A percentile compares a stretch with the other conserved stretches of the same genome.
phyloP scores from a whole-genome alignment of 1,140 invertebrate species.

The Caerostris extrusa region DNA sequence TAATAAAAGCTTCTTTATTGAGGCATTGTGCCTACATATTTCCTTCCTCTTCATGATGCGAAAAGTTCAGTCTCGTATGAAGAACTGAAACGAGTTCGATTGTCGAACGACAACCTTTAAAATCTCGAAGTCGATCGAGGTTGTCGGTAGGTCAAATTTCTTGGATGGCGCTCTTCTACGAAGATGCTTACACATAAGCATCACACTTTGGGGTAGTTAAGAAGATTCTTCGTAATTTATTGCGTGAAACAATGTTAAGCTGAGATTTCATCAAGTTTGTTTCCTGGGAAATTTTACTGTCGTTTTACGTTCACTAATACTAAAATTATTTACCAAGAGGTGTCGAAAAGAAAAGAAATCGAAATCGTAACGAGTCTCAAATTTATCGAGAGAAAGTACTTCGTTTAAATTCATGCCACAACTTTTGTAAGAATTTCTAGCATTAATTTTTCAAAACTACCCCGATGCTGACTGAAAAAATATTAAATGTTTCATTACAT shows the following conservation, averaged over 20 bases:
- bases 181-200: background rate
- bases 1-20: slow-evolving; percentile 22
- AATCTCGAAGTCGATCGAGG: slow-evolving; percentile 45
- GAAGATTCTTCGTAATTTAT: slow-evolving; percentile 1
- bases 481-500: no score
- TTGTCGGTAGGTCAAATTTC: slow-evolving; percentile 58
- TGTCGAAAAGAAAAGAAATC: background rate
- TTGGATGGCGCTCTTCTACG: slow-evolving; percentile 54
- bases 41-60: slow-evolving; percentile 46
- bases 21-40: slow-evolving; percentile 32
- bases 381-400: no score
- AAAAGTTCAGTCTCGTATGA: slow-evolving; percentile 30
- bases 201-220: background rate
- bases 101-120: slow-evolving; percentile 33
- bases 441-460: no score
- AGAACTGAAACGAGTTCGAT: slow-evolving; percentile 37
- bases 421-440: no score
- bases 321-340: background rate
- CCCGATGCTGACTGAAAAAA: no score
- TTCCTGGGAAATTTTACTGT: slow-evolving; percentile 4
- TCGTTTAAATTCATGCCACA: no score
- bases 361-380: background rate
- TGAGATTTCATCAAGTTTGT: background rate
- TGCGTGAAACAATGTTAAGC: slow-evolving; percentile 16
- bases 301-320: background rate